phyloP scores from a whole-genome alignment of 2,797 vertebrate species.

The Pteropus rufus region DNA sequence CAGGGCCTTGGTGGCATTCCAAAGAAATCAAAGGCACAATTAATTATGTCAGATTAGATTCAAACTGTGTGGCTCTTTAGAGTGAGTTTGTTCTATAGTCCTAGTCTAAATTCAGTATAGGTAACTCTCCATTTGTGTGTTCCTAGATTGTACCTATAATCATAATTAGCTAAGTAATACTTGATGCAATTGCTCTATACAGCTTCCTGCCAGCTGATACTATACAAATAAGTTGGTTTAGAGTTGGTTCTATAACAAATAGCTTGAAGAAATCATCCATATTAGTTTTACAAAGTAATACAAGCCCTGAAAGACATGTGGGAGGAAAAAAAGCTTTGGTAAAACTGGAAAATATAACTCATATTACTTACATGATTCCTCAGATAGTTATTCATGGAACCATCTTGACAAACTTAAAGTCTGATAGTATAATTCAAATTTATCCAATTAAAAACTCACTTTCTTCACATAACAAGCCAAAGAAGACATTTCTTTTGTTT shows the following conservation, averaged over 20 bases:
- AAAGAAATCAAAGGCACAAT: slow-evolving; percentile 7
- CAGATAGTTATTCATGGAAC: neutral
- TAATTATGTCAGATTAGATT: neutral
- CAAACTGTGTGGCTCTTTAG: neutral
- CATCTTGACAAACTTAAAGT: neutral
- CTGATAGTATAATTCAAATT: neutral
- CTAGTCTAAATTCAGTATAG: neutral
- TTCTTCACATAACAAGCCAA: neutral
- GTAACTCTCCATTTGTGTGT: neutral
- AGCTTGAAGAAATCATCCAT: neutral
- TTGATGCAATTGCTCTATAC: neutral
- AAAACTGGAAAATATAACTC: neutral
- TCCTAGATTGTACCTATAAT: neutral
- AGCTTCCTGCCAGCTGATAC: neutral
- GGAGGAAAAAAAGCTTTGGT: neutral
- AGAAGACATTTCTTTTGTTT: neutral
- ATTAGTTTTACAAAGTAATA: slow-evolving; percentile 8
- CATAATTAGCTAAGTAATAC: neutral
- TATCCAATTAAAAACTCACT: neutral
- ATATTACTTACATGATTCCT: neutral
- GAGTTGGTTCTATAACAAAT: neutral
- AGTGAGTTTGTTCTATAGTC: neutral
- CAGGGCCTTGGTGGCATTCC: neutral
- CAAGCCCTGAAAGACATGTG: neutral
- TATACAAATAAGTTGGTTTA: neutral